These are phyloP conservation scores for Scomberomorus guttatus DNA, from an alignment of 2,797 vertebrate species.

Conservation along the genomic window DNA sequence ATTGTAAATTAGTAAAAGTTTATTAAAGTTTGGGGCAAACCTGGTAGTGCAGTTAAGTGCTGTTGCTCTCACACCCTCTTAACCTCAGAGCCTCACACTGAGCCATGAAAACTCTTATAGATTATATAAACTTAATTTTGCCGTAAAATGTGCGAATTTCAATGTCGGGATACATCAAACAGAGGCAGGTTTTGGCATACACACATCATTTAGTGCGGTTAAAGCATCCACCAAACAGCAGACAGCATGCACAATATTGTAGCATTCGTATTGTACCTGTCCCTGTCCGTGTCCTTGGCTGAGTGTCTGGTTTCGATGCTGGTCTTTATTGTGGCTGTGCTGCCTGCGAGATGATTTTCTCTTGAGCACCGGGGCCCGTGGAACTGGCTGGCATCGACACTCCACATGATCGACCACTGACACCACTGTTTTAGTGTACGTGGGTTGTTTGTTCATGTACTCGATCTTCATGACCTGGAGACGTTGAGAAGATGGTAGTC, in stretches of 20 bases:
- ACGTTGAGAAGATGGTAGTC: not conserved
- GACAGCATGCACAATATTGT: not conserved
- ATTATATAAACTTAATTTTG: too few relatives aligned
- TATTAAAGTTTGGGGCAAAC: too few relatives aligned
- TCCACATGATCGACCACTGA: conserved; percentile 94
- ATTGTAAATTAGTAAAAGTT: too few relatives aligned
- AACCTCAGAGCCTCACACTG: too few relatives aligned
- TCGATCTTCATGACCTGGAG: conserved; percentile 95
- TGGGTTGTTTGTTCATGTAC: conserved; percentile 88
- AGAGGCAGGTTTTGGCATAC: not conserved
- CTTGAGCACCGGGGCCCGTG: conserved; percentile 64
- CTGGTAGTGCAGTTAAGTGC: too few relatives aligned
- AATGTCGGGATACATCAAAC: not conserved
- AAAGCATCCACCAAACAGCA: not conserved
- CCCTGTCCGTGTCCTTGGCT: conserved; percentile 59
- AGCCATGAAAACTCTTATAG: too few relatives aligned
- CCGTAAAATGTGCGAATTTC: not conserved
- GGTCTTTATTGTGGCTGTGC: conserved; percentile 62
- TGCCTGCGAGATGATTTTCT: conserved; percentile 78
- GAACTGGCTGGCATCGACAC: conserved; percentile 90
- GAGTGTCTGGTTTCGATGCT: conserved; percentile 76
- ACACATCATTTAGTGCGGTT: not conserved
- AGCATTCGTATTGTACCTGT: conserved; percentile 51
- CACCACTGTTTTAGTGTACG: conserved; percentile 90
- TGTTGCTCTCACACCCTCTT: too few relatives aligned